Base-by-base conservation (phyloP, 2,113 vertebrate species). In the Apteryx mantelli region DNA sequence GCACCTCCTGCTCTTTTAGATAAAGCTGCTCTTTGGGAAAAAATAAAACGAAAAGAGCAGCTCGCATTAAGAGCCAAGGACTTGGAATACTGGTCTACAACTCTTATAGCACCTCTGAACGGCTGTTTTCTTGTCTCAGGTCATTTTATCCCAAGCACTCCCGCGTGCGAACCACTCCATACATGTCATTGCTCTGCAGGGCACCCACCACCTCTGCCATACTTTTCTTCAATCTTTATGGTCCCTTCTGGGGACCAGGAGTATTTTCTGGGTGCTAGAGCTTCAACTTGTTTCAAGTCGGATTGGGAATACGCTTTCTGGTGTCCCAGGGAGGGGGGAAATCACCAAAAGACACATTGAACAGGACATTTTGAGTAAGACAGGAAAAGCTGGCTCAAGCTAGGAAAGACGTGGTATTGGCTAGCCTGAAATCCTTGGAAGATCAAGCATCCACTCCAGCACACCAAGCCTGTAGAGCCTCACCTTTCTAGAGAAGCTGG, bases 1-100 rank as follows among this genome's bases (percentile, higher is more conserved):
- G 16, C 10, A 1, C 68, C 65, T 61, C 75, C 26, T 1, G 0
- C 1, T 11, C 73, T 44, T 73, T 36, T 9, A 32, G 42, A 14
- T 32, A 4, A 4, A 53, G 76, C 44, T 22, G 38, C 38, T 34
- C 18, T 7, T n/a, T 2, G 13, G 56, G 24, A 34, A 46, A 46
- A 19, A 34, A n/a, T 11, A 0, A 16, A 50, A 73, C 13, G 4
- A 10, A 64, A 34, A 2, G 0, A 16, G 7, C 21, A 2, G 34
- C 56, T 60, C 61, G 30, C 26, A 17, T 0, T 0, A 20, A 20
- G 40, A 46, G 38, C 56, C 40, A 9, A 42, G 44, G 55, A n/a
- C 7, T 5, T 2, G 0, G 74, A 46, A 13, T 3, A 46, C 1
- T 9, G 10, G 11, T 4, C 6, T 7, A 10, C 40, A n/a, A 68